Evolutionary conservation across 2,888 invertebrate species (phyloP).

Genomic region (Helicoverpa assulta): DNA sequence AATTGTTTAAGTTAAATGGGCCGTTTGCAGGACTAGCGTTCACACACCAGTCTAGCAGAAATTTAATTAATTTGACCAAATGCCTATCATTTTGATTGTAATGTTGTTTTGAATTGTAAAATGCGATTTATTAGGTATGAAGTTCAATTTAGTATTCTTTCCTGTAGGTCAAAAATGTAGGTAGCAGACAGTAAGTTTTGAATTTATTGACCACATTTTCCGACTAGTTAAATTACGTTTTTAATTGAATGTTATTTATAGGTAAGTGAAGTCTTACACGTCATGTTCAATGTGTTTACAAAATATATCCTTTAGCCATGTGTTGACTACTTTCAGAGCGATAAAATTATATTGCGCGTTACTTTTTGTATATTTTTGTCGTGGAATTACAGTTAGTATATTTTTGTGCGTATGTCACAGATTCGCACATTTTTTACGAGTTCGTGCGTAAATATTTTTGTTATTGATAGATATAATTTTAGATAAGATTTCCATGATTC

Average conservation of each 20-base stretch:
- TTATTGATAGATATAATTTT: conserved; percentile 42
- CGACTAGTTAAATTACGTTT: conserved; percentile 26
- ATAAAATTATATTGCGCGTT: conserved; percentile 76
- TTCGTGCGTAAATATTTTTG: conserved; percentile 50
- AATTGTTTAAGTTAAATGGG: conserved; percentile 67
- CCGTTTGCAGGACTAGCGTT: conserved; percentile 58
- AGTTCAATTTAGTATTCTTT: neutral
- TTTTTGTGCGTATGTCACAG: conserved; percentile 44
- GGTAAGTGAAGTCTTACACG: conserved; percentile 16
- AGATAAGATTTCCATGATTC: conserved; percentile 44
- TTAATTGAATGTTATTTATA: conserved; percentile 24
- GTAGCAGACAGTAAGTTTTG: conserved; percentile 17
- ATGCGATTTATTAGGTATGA: conserved; percentile 14
- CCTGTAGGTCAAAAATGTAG: conserved; percentile 10
- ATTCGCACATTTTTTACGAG: conserved; percentile 40
- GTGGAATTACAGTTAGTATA: conserved; percentile 40
- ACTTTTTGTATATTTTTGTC: conserved; percentile 63
- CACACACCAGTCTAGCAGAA: conserved; percentile 49
- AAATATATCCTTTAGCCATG: conserved; percentile 70
- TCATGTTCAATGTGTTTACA: conserved; percentile 68
- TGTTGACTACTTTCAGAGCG: conserved; percentile 71
- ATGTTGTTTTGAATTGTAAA: conserved; percentile 22
- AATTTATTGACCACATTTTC: conserved; percentile 24
- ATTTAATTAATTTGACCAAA: conserved; percentile 60
- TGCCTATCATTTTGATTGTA: conserved; percentile 21